Base-by-base conservation (phyloP, 2,888 invertebrate genomes). In the Drosophila recens region DNA sequence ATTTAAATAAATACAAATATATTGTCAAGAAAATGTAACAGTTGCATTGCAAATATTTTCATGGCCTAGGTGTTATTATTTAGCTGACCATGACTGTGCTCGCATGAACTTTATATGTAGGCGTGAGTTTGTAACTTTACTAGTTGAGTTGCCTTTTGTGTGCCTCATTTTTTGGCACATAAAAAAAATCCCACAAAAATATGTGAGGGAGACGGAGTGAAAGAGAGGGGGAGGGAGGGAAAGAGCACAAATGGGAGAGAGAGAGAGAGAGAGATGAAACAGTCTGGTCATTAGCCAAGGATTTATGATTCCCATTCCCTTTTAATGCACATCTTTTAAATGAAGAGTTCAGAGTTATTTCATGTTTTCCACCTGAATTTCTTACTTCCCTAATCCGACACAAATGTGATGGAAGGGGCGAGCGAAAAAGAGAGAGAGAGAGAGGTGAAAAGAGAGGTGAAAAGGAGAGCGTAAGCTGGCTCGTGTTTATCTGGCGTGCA, bases 151-250 rank as follows among this genome's bases (percentile, higher is more conserved):
- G 53, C 33, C 40, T 52, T 43, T 48, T 34, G 52, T 34, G 59
- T 62, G 34, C 52, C 4, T 51, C 20, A 45, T 51, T 23, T 59
- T 52, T 52, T 56, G 48, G 59, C 61, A 57, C n/a, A 20, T 49
- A 45, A 33, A 57, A 59, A 67, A 52, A 49, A 61, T 67, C 1
- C 36, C 40, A 15, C 40, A 15, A 40, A 66, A 65, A 46, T 66
- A 6, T 8, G 27, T 30, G 36, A 13, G 13, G 13, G 2, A 13
- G 13, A 36, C 0, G 4, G 0, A 48, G 23, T 42, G 38, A 30
- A 40, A 34, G n/a, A 10, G n/a, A 54, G 42, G 15, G 13, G 3
- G 33, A 61, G 34, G 13, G 17, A 17, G 30, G 33, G 15, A 13
- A 13, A 13, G 42, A 8, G 43, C n/a, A n/a, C n/a, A n/a, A n/a